Conservation (phyloP, 2,113 vertebrate genomes). For the Eurypyga helias region DNA sequence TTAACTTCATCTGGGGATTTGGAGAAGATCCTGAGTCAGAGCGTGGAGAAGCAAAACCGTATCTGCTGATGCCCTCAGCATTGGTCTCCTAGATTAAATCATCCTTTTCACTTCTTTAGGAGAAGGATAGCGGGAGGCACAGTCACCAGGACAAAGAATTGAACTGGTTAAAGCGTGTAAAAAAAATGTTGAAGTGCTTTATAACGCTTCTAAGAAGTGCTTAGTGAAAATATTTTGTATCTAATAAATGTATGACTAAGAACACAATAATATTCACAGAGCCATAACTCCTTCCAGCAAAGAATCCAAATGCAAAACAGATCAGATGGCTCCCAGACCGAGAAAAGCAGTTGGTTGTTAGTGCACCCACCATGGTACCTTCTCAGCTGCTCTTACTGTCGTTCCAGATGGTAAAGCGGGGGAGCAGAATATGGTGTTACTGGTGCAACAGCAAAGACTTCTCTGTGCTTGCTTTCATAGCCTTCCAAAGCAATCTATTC, state of each 20-base stretch:
- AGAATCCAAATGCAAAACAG: constrained; percentile 21
- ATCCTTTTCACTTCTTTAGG: background rate
- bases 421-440: background rate
- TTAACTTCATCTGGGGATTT: background rate
- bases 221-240: constrained; percentile 26
- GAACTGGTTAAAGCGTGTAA: background rate
- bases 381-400: background rate
- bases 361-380: background rate
- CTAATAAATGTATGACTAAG: constrained; percentile 49
- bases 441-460: background rate
- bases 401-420: background rate
- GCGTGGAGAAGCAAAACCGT: background rate
- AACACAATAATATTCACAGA: background rate
- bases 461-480: background rate
- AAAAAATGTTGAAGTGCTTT: background rate
- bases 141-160: background rate
- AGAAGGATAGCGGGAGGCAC: background rate
- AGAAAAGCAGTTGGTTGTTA: background rate
- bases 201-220: background rate
- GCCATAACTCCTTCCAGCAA: constrained; percentile 35
- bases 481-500: background rate
- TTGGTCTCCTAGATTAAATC: background rate
- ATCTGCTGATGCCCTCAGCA: background rate
- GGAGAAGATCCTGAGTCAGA: background rate
- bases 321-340: background rate